Base-by-base conservation (phyloP, 2,113 vertebrate genomes). In the Rhinogobius similis region DNA sequence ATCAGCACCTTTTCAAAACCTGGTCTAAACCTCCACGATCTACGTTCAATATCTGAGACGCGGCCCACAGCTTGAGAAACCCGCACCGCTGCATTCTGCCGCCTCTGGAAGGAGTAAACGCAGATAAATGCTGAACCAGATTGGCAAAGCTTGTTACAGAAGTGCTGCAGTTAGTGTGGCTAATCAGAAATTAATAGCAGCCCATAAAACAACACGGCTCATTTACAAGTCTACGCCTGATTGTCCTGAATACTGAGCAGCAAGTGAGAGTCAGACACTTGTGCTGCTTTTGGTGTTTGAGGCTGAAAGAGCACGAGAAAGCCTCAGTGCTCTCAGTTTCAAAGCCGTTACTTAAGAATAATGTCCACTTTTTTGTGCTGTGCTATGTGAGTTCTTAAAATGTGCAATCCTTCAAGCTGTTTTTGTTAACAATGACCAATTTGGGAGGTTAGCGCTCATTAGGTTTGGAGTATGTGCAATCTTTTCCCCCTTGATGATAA, bases 111-210 rank as follows among this genome's bases (percentile, higher is more conserved):
- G 65, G 72, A 55, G 36, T 58, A 72, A 64, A 83, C 52, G 50
- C 20, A 20, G 26, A 21, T 62, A 73, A 73, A 65, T 76, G 39
- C 36, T 26, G 52, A 84, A 73, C 59, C 76, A 63, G 50, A 75
- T 77, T 13, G 44, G 75, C 69, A 16, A 65, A 10, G 16, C 67
- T 82, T 68, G 9, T 29, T 65, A 46, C 65, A 58, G 68, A 71
- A 44, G 72, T 78, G 76, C 78, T 52, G 67, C 36, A 72, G 32
- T 89, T 85, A 81, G 73, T 67, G 68, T 67, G 79, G 79, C 83
- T 87, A 81, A 90, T 88, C 76, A 88, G 75, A 86, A 70, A 90
- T 87, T 86, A 88, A 87, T 82, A 53, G 62, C n/a, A 39, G 55
- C 66, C 58, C 72, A 68, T 75, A 84, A 85, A 84, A 84, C 73